Percentiles rank a stretch among this genome's conserved stretches.
Evolutionary conservation across 2,113 vertebrate species (phyloP).

Genomic region (Myotis brandtii): DNA sequence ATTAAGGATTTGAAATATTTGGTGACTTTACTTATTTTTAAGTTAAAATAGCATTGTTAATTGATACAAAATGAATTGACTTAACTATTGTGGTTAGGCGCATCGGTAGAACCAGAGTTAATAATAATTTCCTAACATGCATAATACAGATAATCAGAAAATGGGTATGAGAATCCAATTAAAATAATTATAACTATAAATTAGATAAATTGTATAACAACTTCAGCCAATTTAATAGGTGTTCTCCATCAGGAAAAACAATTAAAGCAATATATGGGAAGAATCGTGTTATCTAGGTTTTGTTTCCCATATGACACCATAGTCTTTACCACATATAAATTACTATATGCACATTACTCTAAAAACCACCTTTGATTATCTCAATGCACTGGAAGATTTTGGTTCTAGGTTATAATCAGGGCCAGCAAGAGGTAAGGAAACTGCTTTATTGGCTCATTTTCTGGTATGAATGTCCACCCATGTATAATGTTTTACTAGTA

Average conservation of each 20-base stretch:
- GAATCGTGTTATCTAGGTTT: conserved; percentile 58
- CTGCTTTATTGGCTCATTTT: conserved; percentile 77
- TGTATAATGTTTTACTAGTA: conserved; percentile 38
- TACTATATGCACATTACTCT: conserved; percentile 55
- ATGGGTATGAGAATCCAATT: not conserved
- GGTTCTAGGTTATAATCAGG: conserved; percentile 77
- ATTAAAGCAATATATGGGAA: conserved; percentile 50
- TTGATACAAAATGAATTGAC: not conserved
- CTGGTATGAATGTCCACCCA: conserved; percentile 58
- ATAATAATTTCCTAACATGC: not conserved
- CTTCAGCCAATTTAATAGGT: conserved; percentile 36
- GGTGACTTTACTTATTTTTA: not conserved
- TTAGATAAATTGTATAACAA: conserved; percentile 20
- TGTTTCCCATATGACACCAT: conserved; percentile 75
- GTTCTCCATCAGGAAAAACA: conserved; percentile 28
- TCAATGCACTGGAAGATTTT: conserved; percentile 61
- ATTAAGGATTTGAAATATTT: not conserved
- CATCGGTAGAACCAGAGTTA: not conserved
- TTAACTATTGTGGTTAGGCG: not conserved
- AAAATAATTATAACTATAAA: conserved; percentile 49
- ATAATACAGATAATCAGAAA: conserved; percentile 5
- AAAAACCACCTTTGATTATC: conserved; percentile 77
- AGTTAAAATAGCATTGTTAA: not conserved
- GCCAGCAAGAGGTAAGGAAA: conserved; percentile 67
- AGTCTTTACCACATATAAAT: conserved; percentile 76